Evolutionary conservation across 1,140 invertebrate genomes (phyloP), one percentile per base, ranked within the genome.

Genomic region (Heliconius himera): DNA sequence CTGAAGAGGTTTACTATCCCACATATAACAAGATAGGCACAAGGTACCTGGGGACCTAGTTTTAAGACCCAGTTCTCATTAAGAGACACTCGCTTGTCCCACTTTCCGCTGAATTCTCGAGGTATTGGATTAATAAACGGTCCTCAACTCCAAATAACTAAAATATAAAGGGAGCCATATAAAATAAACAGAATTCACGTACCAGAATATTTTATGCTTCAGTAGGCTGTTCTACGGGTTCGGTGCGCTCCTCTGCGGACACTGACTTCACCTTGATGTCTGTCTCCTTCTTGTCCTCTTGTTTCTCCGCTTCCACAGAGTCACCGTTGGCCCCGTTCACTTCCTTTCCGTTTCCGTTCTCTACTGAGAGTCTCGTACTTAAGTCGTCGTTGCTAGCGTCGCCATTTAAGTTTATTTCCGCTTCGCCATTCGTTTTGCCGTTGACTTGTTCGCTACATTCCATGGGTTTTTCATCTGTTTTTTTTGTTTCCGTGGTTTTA

Each of bases 161-260:
- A 54, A 6, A 54, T 16, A 49, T 70, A 11, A 16, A 33, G 11
- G 16, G 29, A 16, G 0, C 20, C 5, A 71, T 36, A 38, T 36
- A 71, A 71, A 20, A 38, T 8, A 20, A 18, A 70, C 16, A 36
- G 26, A 70, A 70, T 77, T 70, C 70, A 89, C 91, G 89, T 84
- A 94, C 91, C 89, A 86, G 84, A 87, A 81, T 82, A 83, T 83
- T 86, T 94, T 94, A 94, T 89, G 93, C 93, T 91, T 93, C 92
- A 83, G 90, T 91, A 84, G 92, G 87, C 78, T 94, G 93, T 79
- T 94, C 93, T 92, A 92, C 90, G 76, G 88, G 91, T 81, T 92
- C 89, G 41, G 85, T 85, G 74, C 83, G 85, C 11, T 93, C 92
- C 49, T 91, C 91, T 20, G 87, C 85, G 38, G 90, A 75, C 26